Percentiles rank a stretch among this genome's conserved stretches.
phyloP scores from a whole-genome alignment of 2,113 vertebrate species.

The Microcebus lehilahytsara region DNA sequence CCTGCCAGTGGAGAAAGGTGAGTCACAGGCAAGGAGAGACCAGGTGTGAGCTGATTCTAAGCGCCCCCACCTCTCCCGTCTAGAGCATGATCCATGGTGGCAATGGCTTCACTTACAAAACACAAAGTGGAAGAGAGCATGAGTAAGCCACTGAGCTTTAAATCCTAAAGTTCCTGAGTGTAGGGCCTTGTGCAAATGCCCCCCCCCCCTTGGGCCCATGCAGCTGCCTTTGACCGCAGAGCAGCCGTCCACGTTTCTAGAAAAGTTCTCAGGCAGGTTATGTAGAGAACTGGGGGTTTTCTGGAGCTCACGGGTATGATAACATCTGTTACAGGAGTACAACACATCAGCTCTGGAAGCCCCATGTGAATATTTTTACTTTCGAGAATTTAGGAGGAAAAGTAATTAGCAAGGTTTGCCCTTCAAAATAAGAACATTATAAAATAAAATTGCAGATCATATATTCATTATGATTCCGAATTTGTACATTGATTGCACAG shows the following conservation, averaged over 20 bases:
- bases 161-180: neutral
- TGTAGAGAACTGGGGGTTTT: neutral
- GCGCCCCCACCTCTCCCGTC: too few relatives aligned
- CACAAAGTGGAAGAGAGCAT: neutral
- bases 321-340: neutral
- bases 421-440: neutral
- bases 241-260: neutral
- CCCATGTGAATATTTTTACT: neutral
- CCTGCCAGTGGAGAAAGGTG: neutral
- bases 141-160: neutral
- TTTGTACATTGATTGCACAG: neutral
- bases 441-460: neutral
- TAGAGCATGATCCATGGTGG: too few relatives aligned
- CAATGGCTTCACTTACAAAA: neutral
- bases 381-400: neutral
- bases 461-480: neutral
- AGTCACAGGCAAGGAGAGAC: neutral
- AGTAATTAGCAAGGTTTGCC: neutral
- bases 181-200: too few relatives aligned
- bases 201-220: too few relatives aligned
- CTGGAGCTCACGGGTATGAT: neutral
- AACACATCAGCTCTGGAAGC: neutral
- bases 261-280: neutral
- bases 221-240: neutral
- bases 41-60: neutral